Evolutionary conservation across 2,113 vertebrate genomes (phyloP), one percentile per base, ranked within the genome.

Genomic region (Cebus imitator): DNA sequence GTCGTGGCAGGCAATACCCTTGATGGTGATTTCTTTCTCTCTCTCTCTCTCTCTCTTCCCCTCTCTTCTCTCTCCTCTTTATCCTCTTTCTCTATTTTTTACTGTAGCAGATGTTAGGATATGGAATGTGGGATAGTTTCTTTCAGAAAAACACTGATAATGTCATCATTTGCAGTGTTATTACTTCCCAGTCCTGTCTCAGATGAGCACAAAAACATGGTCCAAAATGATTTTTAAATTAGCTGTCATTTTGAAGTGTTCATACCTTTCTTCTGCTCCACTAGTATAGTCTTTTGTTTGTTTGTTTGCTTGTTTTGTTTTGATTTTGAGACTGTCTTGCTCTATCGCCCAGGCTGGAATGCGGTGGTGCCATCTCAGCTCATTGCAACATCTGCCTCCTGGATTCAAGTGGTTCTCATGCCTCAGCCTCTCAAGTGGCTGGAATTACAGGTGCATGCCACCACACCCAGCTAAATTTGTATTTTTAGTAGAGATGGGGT

Each of bases 1-100:
- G 81, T 58, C 40, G 40, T 16, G 16, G 58, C 86, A 61, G 70
- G 64, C 10, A 66, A 83, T 50, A 40, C 55, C 68, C 43, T 76
- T 79, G 58, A 92, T 95, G 57, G 94, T 86, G 64, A 91, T 81
- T 76, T 45, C 86, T 93, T 73, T 92, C 8, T 70, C 72, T 85
- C 16, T 91, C 61, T 30, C 25, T 61, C 11, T 61, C 58, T 61
- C 57, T 21, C 18, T 57, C 55, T 23, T 40, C 37, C 37, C 37
- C 52, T 43, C 18, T 27, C 58, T 10, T 13, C 61, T 64, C 58
- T 27, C 25, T 61, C 25, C 25, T 10, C 25, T 11, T 10, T 27
- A 1, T 12, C 58, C 50, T 50, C 13, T 14, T 13, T 16, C 48
- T 50, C 50, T 61, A 61, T 64, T 64, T 64, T 64, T 64, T 64